Base-by-base conservation (phyloP, 2,888 invertebrate genomes). In the Trichopoda pennipes region DNA sequence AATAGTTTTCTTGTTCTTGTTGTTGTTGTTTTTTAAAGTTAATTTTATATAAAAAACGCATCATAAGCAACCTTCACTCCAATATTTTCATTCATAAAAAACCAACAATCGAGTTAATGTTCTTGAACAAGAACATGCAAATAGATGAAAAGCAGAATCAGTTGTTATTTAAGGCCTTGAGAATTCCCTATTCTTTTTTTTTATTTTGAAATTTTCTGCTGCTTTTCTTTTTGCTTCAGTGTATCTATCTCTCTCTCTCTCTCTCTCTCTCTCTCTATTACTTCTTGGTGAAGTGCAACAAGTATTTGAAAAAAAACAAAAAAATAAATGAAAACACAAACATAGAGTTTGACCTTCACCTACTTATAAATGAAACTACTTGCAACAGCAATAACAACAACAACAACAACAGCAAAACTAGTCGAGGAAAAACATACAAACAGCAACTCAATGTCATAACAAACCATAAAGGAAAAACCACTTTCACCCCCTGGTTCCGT, bases 401-500 rank as follows among this genome's bases (percentile, higher is more conserved):
- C 28, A 49, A 55, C n/a, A n/a, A n/a, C n/a, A 66, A 38, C 28
- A 28, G 23, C 17, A 47, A 56, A 42, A 51, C 4, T 28, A 28
- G 28, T 6, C 8, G 28, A 28, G n/a, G n/a, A n/a, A n/a, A n/a
- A n/a, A n/a, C n/a, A n/a, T n/a, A n/a, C n/a, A n/a, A n/a, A n/a
- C n/a, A 66, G 55, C 47, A 53, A 44, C 64, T 80, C 79, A 80
- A 80, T 80, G 79, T 69, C 79, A 80, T 19, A 38, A 60, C 0
- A 42, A 49, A 56, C 23, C 42, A 60, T 78, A 64, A 72, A 78
- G 64, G 78, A 78, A 78, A 77, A 78, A 49, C 68, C 55, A 79
- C 70, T 80, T 80, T 80, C 73, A 79, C 68, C 73, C 79, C 79
- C 79, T 55, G 68, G 61, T 74, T 74, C 68, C 79, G 73, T 70